Percentiles rank a stretch among this genome's conserved stretches.
phyloP scores from a whole-genome alignment of 2,888 invertebrate species.

The Lycia hirtaria region DNA sequence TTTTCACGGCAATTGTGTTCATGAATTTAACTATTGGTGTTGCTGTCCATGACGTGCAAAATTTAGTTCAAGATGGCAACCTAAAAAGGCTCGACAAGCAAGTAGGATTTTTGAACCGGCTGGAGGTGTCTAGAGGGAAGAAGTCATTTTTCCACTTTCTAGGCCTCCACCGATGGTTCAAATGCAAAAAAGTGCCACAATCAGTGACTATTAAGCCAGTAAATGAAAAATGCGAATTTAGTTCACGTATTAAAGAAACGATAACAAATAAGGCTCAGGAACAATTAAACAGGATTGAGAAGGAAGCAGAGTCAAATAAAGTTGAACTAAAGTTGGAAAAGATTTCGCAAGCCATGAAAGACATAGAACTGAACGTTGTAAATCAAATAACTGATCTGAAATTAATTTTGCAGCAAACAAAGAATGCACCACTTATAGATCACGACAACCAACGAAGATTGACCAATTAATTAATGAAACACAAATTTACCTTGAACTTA shows the following conservation, averaged over 20 bases:
- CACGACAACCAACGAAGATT: no score
- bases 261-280: slow-evolving; percentile 15
- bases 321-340: slow-evolving; percentile 11
- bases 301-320: background rate
- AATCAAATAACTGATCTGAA: slow-evolving; percentile 11
- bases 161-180: slow-evolving; percentile 4
- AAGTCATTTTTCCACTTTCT: slow-evolving; percentile 5
- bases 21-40: slow-evolving; percentile 86
- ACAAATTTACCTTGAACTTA: no score
- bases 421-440: background rate
- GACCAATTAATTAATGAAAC: no score
- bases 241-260: background rate
- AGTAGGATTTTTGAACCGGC: slow-evolving; percentile 9
- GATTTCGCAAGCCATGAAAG: slow-evolving; percentile 2
- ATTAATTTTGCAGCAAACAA: background rate
- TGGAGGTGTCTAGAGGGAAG: slow-evolving; percentile 8
- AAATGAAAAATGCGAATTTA: background rate
- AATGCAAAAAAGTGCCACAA: slow-evolving; percentile 5
- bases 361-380: background rate
- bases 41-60: slow-evolving; percentile 84
- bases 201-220: background rate
- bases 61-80: slow-evolving; percentile 81
- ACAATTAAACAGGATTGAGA: slow-evolving; percentile 2
- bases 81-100: slow-evolving; percentile 71
- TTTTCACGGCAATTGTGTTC: slow-evolving; percentile 43